Conservation (phyloP, 2,113 vertebrate species). For the Malurus cyaneus region DNA sequence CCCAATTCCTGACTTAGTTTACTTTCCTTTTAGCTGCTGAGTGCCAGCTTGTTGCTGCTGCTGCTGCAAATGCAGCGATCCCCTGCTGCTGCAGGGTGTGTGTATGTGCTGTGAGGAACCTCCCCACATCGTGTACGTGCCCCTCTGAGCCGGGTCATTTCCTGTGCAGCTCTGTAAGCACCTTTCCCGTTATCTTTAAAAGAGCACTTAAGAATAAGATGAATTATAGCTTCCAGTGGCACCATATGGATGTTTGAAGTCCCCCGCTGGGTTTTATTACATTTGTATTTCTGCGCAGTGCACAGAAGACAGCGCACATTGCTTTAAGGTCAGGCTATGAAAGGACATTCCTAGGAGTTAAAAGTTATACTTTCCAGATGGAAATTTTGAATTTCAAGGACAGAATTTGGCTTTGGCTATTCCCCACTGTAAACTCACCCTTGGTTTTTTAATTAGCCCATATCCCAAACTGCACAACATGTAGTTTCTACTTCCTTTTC, state of each 20-base stretch:
- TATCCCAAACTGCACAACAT: not conserved
- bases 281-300: not conserved
- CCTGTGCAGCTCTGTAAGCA: not conserved
- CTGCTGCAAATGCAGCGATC: not conserved
- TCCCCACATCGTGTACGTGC: fast-evolving
- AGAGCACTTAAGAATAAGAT: not conserved
- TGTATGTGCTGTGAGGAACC: not conserved
- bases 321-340: not conserved
- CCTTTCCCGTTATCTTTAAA: not conserved
- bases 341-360: conserved; percentile 29
- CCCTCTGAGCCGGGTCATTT: not conserved
- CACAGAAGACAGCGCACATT: not conserved
- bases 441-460: not conserved
- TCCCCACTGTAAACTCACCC: not conserved
- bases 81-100: not conserved
- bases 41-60: conserved; percentile 16
- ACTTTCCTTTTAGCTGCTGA: not conserved
- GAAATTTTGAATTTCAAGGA: conserved; percentile 1
- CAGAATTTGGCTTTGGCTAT: not conserved
- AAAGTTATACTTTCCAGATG: conserved; percentile 27
- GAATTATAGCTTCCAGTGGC: conserved; percentile 1
- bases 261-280: not conserved
- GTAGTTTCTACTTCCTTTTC: not conserved
- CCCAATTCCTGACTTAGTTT: conserved; percentile 35
- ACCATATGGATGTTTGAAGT: not conserved